Conservation (phyloP, 2,113 vertebrate genomes). For the pig (Sus scrofa) region T2T-Sscrofa CM000817.6:173287001-173287500, state of each 20-base stretch:
- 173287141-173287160: not conserved
- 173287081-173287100: not conserved
- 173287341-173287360: conserved; percentile 25
- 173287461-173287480: not conserved
- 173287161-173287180: not conserved
- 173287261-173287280: not conserved
- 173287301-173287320: conserved; percentile 12
- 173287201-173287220: not conserved
- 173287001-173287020: not conserved
- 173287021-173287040: not conserved
- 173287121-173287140: not conserved
- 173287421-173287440: conserved; percentile 36
- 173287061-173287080: not conserved
- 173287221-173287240: not conserved
- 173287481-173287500: not conserved
- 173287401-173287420: not conserved
- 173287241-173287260: not conserved
- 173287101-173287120: conserved; percentile 14
- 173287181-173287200: not conserved
- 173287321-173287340: not conserved
- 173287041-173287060: not conserved
- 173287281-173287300: not conserved
- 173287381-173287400: conserved; percentile 2
- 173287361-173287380: not conserved
- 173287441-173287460: not conserved